These are phyloP conservation scores for Adelognathus sp. DNA, from an alignment of 2,888 invertebrate genomes.

Conservation along the genomic window DNA sequence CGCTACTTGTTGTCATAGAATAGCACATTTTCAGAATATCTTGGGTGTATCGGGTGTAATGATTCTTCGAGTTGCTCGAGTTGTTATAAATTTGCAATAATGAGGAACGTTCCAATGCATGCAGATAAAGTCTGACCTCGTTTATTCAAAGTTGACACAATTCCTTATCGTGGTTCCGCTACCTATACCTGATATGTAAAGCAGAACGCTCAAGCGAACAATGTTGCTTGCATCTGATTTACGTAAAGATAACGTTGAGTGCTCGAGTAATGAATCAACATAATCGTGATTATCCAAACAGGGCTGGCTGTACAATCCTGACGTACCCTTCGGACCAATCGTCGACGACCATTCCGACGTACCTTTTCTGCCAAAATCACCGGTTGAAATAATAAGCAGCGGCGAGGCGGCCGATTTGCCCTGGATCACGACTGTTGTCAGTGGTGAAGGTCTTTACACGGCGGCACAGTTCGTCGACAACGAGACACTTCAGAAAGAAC, in stretches of 20 bases:
- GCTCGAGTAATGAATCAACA: neutral
- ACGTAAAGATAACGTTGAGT: neutral
- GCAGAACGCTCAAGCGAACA: neutral
- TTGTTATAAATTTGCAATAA: neutral
- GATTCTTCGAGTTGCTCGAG: too few relatives aligned
- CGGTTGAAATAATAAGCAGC: slow-evolving; percentile 83
- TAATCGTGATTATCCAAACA: slow-evolving; percentile 59
- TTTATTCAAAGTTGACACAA: neutral
- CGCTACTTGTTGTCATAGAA: too few relatives aligned
- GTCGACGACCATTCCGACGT: slow-evolving; percentile 83
- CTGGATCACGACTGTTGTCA: slow-evolving; percentile 85
- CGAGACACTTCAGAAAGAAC: slow-evolving; percentile 79
- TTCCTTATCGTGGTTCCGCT: neutral
- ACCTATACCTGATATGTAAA: neutral
- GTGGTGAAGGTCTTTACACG: slow-evolving; percentile 87
- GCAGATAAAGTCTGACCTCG: neutral
- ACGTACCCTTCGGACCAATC: slow-evolving; percentile 87
- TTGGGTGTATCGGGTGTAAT: too few relatives aligned
- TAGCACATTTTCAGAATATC: too few relatives aligned
- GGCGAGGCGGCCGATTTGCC: slow-evolving; percentile 85
- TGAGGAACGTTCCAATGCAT: neutral
- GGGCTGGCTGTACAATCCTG: slow-evolving; percentile 85
- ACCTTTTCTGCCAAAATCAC: slow-evolving; percentile 85
- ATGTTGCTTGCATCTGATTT: too few relatives aligned
- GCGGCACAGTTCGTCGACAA: slow-evolving; percentile 81